Base-by-base conservation (phyloP, 2,888 invertebrate species). In the Tenthredo notha region DNA sequence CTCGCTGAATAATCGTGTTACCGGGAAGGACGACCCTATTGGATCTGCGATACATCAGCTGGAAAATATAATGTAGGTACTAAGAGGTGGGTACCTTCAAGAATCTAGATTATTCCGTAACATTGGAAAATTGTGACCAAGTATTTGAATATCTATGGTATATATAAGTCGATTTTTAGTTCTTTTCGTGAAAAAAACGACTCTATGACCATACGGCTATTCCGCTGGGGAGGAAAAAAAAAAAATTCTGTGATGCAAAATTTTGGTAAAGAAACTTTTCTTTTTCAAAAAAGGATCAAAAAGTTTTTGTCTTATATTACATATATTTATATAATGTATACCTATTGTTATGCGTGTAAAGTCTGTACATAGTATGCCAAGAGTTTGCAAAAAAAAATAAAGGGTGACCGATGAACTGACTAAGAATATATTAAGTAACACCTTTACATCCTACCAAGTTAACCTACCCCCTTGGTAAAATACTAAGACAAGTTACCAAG, bases 1-100 rank as follows among this genome's bases (percentile, higher is more conserved):
- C 75, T 86, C 87, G 82, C 86, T 88, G 88, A 89, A 89, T 88
- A 89, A 89, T 88, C 87, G 85, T 84, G 84, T 86, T 86, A 86
- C 83, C 85, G 85, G 47, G 15, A 40, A 61, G 47, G 87, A 87
- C 88, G 86, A 89, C 86, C 85, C 86, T 86, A 88, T 83, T 84
- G 86, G 84, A 85, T 85, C 84, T 84, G 84, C 88, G 74, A 86
- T 88, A 88, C 88, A 88, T 88, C 87, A 82, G 75, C 86, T 67
- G 84, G 78, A 84, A 86, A 86, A 86, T 86, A 87, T 87, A 58
- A 67, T 50, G 47, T 83, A 67, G 33, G 65, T 83, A 47, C 83
- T n/a, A 29, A 50, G 47, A 40, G 25, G 61, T 37, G 58, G 18
- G 37, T 25, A 58, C 77, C 54, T 77, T 77, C 77, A 77, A 77